phyloP scores from a whole-genome alignment of 2,797 vertebrate genomes.

The Bradypus variegatus region DNA sequence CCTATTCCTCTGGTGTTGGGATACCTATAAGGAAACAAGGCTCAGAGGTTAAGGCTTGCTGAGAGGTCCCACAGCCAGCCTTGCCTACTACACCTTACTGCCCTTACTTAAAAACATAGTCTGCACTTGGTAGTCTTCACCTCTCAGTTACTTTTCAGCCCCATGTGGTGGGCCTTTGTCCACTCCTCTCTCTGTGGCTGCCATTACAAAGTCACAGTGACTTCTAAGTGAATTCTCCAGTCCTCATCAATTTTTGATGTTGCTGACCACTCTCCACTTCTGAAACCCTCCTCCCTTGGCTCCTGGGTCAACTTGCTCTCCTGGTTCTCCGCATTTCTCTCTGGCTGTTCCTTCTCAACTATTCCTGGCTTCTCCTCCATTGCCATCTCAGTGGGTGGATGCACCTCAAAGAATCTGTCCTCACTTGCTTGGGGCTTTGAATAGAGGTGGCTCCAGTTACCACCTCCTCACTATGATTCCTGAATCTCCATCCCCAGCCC shows the following conservation, averaged over 20 bases:
- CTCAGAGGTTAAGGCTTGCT: neutral
- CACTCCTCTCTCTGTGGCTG: neutral
- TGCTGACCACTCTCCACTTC: neutral
- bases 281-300: too few species aligned
- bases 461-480: neutral
- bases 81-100: neutral
- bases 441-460: too few species aligned
- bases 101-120: neutral
- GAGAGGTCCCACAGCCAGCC: neutral
- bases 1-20: neutral
- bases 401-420: neutral
- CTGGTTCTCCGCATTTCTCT: neutral
- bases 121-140: neutral
- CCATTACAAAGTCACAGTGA: neutral
- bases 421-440: neutral
- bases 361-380: fast-evolving
- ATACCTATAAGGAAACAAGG: neutral
- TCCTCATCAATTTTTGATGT: neutral
- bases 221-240: neutral
- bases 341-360: neutral
- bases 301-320: neutral
- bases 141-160: neutral
- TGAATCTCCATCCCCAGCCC: neutral
- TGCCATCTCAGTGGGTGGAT: neutral
- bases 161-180: neutral